Base-by-base conservation (phyloP, 2,797 vertebrate genomes). In the Lagocephalus sceleratus region DNA sequence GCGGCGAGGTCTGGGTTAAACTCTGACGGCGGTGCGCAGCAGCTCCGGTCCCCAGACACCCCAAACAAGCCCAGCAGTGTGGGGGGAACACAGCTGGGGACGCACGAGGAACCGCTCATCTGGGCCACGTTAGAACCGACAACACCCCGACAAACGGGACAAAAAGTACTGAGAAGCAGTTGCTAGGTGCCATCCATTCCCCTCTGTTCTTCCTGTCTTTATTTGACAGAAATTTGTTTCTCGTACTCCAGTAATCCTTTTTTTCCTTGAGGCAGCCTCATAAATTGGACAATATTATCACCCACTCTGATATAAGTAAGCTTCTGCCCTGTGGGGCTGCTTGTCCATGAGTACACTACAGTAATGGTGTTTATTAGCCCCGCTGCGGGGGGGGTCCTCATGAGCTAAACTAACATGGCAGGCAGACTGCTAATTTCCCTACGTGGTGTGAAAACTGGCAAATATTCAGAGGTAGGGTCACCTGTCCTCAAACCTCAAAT, bases 121-220 rank as follows among this genome's bases (percentile, higher is more conserved):
- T 10, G 12, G 32, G 32, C 32, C 32, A 35, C 11, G 10, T 35
- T 35, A 14, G 11, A 35, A 35, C 32, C 32, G 14, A 35, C 14
- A 12, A 35, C 32, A 35, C 40, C n/a, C 40, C 16, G n/a, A 17
- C 40, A n/a, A 42, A 6, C 40, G 4, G 6, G 38, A 39, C 11
- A 12, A 16, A 39, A 39, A 39, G 38, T 0, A 5, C 51, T 71
- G 52, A 83, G 73, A 60, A 62, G 66, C 61, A 50, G 38, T n/a
- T 45, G 46, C 41, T 26, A 44, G 17, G 17, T 12, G 41, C 15
- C 22, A 48, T 47, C 38, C 29, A 10, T 29, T 41, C 5, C 26
- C 47, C 25, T 40, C 41, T 40, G 2, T 17, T 40, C 39, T 40
- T 16, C 6, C 8, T 17, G 41, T 19, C 6, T 20, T 43, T 20